Base-by-base conservation (phyloP, 2,797 vertebrate genomes). In the Acipenser ruthenus region DNA sequence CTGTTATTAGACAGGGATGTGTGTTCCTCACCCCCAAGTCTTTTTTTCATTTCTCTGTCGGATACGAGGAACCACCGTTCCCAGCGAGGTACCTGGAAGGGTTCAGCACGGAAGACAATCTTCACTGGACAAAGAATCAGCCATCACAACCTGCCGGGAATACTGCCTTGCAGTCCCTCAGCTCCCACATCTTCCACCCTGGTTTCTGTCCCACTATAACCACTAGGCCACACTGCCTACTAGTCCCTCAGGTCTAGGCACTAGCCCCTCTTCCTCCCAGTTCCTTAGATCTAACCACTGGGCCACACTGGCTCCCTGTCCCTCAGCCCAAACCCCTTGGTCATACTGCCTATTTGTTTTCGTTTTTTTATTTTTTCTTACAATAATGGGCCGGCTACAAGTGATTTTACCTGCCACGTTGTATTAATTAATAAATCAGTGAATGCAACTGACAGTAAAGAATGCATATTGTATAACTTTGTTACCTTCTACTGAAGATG, bases 21-120 rank as follows among this genome's bases (percentile, higher is more conserved):
- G 60, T 37, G 8, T 15, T 48, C 15, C 60, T 13, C 60, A 7
- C 7, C 37, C 37, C 10, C 60, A 23, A 12, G 10, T 62, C 60
- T 62, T n/a, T 4, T 6, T 62, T 62, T 62, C 11, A 18, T 62
- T 48, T 62, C 60, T 15, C 8, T 4, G 23, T 23, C 60, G n/a
- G 15, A 23, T 18, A 8, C n/a, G 10, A 62, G 60, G 4, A 18
- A 62, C 60, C 10, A 18, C 60, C 6, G 55, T 62, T n/a, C 60
- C 15, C 60, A 13, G 37, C 37, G 9, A 62, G 15, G 60, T 60
- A 62, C 23, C 60, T 62, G 60, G 60, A 62, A 62, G 60, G 60
- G 23, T 18, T 62, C 60, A 62, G 15, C 9, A 6, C 13, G 10
- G 60, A 62, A 62, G 60, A 48, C 15, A 62, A 48, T n/a, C 18